These are phyloP conservation scores for Amblyopsis hoosieri DNA, from an alignment of 2,797 vertebrate species.

Conservation along the genomic window DNA sequence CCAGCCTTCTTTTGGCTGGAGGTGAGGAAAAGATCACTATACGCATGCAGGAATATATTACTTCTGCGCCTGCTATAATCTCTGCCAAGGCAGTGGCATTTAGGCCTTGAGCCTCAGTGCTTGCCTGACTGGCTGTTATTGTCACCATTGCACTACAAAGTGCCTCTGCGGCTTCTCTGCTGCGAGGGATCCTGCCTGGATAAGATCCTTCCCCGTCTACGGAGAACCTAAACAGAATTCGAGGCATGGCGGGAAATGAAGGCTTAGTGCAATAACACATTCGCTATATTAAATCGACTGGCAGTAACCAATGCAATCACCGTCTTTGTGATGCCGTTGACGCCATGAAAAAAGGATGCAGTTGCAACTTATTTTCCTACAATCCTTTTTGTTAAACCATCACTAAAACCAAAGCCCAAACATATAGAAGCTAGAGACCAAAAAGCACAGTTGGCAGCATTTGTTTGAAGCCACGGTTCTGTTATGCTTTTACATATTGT, in stretches of 20 bases:
- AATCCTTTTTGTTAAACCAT: background rate
- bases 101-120: constrained; percentile 57
- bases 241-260: constrained; percentile 3
- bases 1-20: constrained; percentile 54
- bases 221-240: constrained; percentile 30
- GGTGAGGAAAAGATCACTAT: constrained; percentile 61
- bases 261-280: constrained; percentile 46
- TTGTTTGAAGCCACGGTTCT: background rate
- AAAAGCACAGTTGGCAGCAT: background rate
- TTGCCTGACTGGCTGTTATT: constrained; percentile 50
- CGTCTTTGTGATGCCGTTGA: constrained; percentile 24
- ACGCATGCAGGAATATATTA: constrained; percentile 71
- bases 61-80: constrained; percentile 64
- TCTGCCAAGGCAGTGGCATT: constrained; percentile 50
- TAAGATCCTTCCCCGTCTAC: constrained; percentile 31
- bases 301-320: constrained; percentile 24
- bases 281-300: constrained; percentile 43
- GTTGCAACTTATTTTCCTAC: background rate
- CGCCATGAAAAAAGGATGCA: background rate
- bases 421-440: too few species aligned
- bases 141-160: constrained; percentile 50
- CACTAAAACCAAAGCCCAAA: too few species aligned
- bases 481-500: too few species aligned
- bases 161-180: constrained; percentile 17
- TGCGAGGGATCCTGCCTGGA: constrained; percentile 25